Conservation (phyloP, 2,113 vertebrate species). For the Ochotona curzoniae region DNA sequence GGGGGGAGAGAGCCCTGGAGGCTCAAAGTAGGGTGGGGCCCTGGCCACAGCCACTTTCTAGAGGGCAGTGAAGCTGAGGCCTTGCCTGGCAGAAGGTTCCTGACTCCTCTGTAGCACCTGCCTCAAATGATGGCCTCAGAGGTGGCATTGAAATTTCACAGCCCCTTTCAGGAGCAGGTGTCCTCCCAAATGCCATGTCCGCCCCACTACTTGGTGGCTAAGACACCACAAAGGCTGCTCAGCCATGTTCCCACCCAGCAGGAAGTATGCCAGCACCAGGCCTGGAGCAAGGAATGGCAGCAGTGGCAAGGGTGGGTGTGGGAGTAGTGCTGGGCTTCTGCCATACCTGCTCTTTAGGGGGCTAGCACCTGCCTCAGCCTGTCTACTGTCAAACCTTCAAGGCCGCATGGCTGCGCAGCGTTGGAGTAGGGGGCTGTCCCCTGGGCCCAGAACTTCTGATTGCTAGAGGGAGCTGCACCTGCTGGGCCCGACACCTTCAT, state of each 20-base stretch:
- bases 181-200: neutral
- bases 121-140: neutral
- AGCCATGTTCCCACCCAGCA: neutral
- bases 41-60: neutral
- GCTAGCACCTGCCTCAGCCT: neutral
- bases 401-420: neutral
- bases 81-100: neutral
- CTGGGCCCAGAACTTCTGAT: neutral
- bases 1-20: neutral
- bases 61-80: neutral
- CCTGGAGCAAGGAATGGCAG: neutral
- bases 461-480: neutral
- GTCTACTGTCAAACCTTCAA: neutral
- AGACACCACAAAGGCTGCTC: neutral
- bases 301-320: too few species aligned
- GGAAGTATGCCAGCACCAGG: neutral
- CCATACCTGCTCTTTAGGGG: neutral
- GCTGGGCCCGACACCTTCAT: neutral
- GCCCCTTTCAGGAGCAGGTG: neutral
- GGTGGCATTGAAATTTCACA: neutral
- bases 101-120: neutral
- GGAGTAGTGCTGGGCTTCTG: too few species aligned
- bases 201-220: neutral
- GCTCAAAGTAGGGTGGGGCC: neutral
- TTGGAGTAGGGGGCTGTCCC: too few species aligned